Percentiles rank a stretch among this genome's conserved stretches.
Evolutionary conservation across 2,113 vertebrate species (phyloP).

Genomic region (Scopus umbretta): DNA sequence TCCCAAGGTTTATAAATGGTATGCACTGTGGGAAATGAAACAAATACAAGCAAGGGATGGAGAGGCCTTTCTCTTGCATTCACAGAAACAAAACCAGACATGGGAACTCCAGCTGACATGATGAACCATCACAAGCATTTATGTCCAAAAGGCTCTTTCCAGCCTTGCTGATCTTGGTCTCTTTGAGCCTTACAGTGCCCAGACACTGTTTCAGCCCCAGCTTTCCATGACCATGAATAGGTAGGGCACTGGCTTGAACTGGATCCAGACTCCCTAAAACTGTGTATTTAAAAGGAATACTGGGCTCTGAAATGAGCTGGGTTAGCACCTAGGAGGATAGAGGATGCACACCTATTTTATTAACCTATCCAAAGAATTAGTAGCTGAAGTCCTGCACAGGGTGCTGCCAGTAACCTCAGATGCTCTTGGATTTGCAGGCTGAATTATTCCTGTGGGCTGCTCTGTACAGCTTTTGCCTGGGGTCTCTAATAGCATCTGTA

Average conservation of each 20-base stretch:
- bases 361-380: neutral
- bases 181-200: neutral
- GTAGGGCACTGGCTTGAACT: neutral
- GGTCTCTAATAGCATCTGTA: neutral
- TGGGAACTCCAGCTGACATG: neutral
- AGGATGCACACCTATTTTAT: neutral
- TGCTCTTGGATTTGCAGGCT: neutral
- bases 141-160: neutral
- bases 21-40: neutral
- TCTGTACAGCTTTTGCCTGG: neutral
- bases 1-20: neutral
- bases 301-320: neutral
- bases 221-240: neutral
- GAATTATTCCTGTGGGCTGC: neutral
- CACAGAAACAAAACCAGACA: neutral
- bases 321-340: neutral
- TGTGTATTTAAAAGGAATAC: neutral
- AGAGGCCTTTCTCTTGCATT: neutral
- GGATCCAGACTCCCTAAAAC: neutral
- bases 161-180: neutral
- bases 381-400: neutral
- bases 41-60: neutral
- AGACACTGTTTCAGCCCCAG: neutral
- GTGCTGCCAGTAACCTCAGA: neutral
- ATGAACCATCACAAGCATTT: neutral